Conservation (phyloP, 2,797 vertebrate genomes). For the Buceros bicornis region DNA sequence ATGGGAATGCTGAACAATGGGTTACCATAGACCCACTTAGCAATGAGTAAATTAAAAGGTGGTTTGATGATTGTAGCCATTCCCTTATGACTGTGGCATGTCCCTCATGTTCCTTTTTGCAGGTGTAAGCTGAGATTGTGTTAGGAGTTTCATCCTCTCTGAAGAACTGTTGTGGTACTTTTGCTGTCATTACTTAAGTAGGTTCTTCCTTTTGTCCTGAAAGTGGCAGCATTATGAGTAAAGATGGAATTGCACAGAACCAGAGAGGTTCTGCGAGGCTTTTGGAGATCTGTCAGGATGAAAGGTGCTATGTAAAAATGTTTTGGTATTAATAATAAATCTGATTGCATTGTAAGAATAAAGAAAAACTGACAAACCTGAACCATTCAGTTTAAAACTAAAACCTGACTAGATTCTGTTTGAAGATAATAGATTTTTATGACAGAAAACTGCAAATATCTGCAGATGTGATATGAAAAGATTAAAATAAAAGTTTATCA, state of each 20-base stretch:
- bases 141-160: neutral
- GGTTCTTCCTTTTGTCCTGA: neutral
- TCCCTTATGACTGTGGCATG: neutral
- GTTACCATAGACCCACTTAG: neutral
- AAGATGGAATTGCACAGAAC: neutral
- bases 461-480: slow-evolving; percentile 21
- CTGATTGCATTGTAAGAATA: neutral
- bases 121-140: neutral
- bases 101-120: neutral
- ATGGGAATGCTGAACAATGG: neutral
- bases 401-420: neutral
- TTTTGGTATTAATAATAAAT: slow-evolving; percentile 30
- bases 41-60: neutral
- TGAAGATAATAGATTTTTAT: slow-evolving; percentile 37
- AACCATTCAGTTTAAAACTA: neutral
- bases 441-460: neutral
- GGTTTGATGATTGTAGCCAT: neutral
- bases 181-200: neutral
- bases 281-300: slow-evolving; percentile 1
- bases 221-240: neutral
- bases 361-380: slow-evolving; percentile 1
- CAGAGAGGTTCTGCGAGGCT: neutral
- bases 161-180: neutral
- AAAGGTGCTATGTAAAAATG: neutral
- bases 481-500: slow-evolving; percentile 15